Evolutionary conservation across 2,888 invertebrate species (phyloP), one percentile per base, ranked within the genome.

Genomic region (Deroplatys truncata): DNA sequence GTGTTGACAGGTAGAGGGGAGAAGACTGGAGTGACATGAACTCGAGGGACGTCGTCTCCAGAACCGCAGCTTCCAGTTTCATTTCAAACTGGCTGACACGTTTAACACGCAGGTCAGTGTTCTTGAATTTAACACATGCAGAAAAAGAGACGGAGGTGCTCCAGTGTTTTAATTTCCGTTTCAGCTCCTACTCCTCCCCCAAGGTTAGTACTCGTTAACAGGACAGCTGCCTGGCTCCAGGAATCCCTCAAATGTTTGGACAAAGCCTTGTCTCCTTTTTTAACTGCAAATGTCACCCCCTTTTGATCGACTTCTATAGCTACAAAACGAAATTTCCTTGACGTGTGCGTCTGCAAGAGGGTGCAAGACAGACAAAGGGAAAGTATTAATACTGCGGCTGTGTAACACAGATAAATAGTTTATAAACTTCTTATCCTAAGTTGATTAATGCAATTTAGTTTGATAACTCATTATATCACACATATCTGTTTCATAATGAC

Each of bases 21-120:
- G 85, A 82, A 85, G 28, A 56, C 72, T 25, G 49, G 88, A 84
- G 88, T 82, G 84, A 85, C 88, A 84, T 82, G 72, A 85, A 85
- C 35, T 72, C 56, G 88, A 88, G 82, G 31, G 88, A 72, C 85
- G 88, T 88, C 88, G 84, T 88, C 87, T 87, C 87, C 87, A 87
- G 87, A 87, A 87, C 82, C 87, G 82, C 87, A 87, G 87, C 83
- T 87, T 87, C 87, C 87, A 87, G 87, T 87, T 87, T 87, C 87
- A 87, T 87, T 87, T 87, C 87, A 87, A 87, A 82, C 87, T 87
- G 87, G 82, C 83, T 28, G 83, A n/a, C 87, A 87, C 83, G 87
- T 87, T 72, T 87, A 87, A 87, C 87, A 83, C 83, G 83, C 82
- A 83, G 87, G 87, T 82, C 87, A 87, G 35, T 83, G 87, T 87